Evolutionary conservation across 53 echinoderm and acorn worm genomes (phyloP).

Genomic region (Stichopus horrens): DNA sequence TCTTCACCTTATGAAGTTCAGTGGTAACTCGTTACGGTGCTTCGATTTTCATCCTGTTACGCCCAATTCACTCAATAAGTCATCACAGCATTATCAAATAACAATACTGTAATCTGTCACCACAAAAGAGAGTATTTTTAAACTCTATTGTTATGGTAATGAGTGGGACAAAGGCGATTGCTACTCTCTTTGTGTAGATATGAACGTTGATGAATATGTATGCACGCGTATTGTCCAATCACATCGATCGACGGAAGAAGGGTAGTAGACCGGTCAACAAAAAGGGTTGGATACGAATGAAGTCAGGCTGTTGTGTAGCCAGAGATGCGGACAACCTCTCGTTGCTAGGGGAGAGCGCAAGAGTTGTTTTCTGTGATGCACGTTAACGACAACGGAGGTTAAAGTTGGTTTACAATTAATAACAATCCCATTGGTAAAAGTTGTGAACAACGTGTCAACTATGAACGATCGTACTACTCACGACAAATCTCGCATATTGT

Average conservation of each 20-base stretch:
- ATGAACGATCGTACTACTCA: not conserved
- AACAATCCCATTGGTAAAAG: constrained; percentile 16
- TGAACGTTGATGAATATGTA: constrained; percentile 18
- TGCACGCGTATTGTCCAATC: not conserved
- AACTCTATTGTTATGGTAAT: constrained; percentile 39
- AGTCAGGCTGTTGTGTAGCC: not conserved
- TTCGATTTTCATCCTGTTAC: not conserved
- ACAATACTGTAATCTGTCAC: constrained; percentile 6
- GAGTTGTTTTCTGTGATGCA: constrained; percentile 40
- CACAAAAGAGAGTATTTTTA: not conserved
- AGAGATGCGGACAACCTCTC: not conserved
- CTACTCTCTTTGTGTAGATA: not conserved
- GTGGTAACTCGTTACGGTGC: not conserved
- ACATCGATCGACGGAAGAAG: not conserved
- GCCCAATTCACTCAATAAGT: not conserved
- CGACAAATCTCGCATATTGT: too few relatives aligned
- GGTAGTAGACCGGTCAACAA: constrained; percentile 10
- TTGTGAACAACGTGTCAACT: constrained; percentile 24
- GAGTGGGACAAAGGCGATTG: not conserved
- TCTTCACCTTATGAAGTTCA: not conserved
- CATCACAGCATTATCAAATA: constrained; percentile 12
- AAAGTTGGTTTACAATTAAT: constrained; percentile 37
- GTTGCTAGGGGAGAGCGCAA: constrained; percentile 13
- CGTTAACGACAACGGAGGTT: constrained; percentile 10
- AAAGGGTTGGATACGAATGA: not conserved